phyloP scores from a whole-genome alignment of 2,888 invertebrate species.

The Caradrina kadenii region DNA sequence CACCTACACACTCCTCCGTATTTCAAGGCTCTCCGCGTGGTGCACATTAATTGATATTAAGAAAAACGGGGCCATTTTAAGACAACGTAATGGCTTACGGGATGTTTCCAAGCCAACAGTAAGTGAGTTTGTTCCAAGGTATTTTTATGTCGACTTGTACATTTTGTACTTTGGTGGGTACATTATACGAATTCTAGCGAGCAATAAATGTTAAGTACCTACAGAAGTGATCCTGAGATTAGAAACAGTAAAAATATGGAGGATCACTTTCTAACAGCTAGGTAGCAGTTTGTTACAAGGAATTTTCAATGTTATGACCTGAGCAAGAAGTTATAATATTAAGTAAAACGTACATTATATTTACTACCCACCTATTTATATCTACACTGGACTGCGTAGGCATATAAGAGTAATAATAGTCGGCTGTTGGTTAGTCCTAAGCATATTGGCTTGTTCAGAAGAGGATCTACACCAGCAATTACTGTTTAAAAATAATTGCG shows the following conservation, averaged over 20 bases:
- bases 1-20: background rate
- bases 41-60: constrained; percentile 54
- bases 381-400: too few relatives aligned
- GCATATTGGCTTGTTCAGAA: too few relatives aligned
- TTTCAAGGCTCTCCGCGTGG: constrained; percentile 5
- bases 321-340: too few relatives aligned
- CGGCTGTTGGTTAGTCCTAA: too few relatives aligned
- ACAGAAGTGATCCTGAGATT: background rate
- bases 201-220: constrained; percentile 6
- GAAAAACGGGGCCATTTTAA: constrained; percentile 48
- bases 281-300: background rate
- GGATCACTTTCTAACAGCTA: background rate
- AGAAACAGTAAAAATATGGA: background rate
- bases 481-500: background rate
- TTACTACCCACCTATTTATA: too few relatives aligned
- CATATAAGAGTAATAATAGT: too few relatives aligned
- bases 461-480: too few relatives aligned
- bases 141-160: constrained; percentile 25
- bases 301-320: too few relatives aligned
- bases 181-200: constrained; percentile 16
- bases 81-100: constrained; percentile 35
- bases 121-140: constrained; percentile 36
- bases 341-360: too few relatives aligned
- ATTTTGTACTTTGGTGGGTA: background rate
- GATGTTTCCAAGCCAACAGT: constrained; percentile 25